A percentile compares a stretch with the other conserved stretches of the same genome.
phyloP scores from a whole-genome alignment of 2,797 vertebrate genomes.

The Protonibea diacanthus region DNA sequence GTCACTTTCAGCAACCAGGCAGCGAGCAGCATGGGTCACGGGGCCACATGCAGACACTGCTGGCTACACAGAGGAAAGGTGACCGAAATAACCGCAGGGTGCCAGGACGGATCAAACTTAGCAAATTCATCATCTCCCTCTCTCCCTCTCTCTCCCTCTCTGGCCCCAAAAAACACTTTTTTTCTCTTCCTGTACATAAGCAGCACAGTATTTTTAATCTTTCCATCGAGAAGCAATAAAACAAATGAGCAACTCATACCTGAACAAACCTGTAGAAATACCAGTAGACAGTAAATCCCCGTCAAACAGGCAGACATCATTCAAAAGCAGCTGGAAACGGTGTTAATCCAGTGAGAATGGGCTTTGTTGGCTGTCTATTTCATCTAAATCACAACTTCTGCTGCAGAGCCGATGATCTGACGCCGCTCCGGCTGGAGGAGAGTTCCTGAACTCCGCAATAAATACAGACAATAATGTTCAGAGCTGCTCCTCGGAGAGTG shows the following conservation, averaged over 20 bases:
- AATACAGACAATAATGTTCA: constrained; percentile 43
- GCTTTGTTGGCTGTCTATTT: constrained; percentile 38
- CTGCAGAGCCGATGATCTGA: constrained; percentile 33
- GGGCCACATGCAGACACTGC: constrained; percentile 52
- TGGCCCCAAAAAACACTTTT: background rate
- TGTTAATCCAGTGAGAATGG: constrained; percentile 66
- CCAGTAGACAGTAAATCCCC: constrained; percentile 78
- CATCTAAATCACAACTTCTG: constrained; percentile 70
- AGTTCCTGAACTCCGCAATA: constrained; percentile 54
- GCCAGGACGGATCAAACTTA: constrained; percentile 24
- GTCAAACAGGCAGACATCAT: constrained; percentile 78
- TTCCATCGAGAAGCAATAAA: background rate
- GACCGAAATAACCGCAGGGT: constrained; percentile 26
- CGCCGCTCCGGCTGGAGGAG: constrained; percentile 37
- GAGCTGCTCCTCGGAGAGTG: constrained; percentile 37
- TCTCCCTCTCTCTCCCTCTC: background rate
- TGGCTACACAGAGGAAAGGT: constrained; percentile 43
- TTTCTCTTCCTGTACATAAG: background rate
- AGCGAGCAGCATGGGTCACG: constrained; percentile 56
- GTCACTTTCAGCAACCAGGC: constrained; percentile 44
- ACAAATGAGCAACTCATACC: constrained; percentile 69
- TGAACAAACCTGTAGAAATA: constrained; percentile 80
- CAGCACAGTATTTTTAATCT: background rate
- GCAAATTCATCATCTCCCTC: constrained; percentile 14
- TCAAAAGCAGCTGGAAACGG: constrained; percentile 66